Evolutionary conservation across 2,113 vertebrate species (phyloP), one percentile per base, ranked within the genome.

Genomic region (Numenius arquata): DNA sequence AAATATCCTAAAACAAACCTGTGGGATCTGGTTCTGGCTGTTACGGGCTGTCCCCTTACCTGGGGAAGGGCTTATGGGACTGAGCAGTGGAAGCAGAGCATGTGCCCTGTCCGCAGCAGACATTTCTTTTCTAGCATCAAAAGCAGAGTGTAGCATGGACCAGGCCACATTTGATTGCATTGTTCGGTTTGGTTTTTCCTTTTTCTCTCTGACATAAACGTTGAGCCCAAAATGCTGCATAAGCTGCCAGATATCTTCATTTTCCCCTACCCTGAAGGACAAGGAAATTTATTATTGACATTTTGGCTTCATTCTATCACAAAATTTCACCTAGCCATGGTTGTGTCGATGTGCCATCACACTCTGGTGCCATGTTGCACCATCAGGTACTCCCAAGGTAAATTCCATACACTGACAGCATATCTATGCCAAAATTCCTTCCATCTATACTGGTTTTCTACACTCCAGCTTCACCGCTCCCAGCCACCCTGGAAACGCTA

Each of bases 401-500:
- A 74, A 21, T 21, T 75, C 67, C 66, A 52, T 7, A 12, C 1
- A 6, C 48, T 50, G 47, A 30, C 19, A 61, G 10, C 7, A 1
- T 1, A 14, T 38, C 63, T n/a, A 1, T 72, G 36, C 52, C 70
- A 89, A 19, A 78, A 52, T 14, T 66, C 50, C 26, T 84, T 47
- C 47, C 15, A 7, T 56, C 53, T 25, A 11, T 25, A 4, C 45
- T 25, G 22, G 5, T 47, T 92, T 84, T 36, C 56, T 40, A 3
- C 0, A 0, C 20, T 45, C 19, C 65, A 63, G 18, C 12, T 52
- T 70, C 52, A 47, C n/a, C 10, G 1, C 25, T 73, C 21, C 36
- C 50, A 79, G 53, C 16, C n/a, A 3, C 2, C 0, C 12, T 47
- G 38, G 61, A 59, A 72, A 14, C 8, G 4, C 16, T 16, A 10